Percentiles rank a stretch among this genome's conserved stretches.
Evolutionary conservation across 2,797 vertebrate genomes (phyloP).

Genomic region (Florisuga fusca): DNA sequence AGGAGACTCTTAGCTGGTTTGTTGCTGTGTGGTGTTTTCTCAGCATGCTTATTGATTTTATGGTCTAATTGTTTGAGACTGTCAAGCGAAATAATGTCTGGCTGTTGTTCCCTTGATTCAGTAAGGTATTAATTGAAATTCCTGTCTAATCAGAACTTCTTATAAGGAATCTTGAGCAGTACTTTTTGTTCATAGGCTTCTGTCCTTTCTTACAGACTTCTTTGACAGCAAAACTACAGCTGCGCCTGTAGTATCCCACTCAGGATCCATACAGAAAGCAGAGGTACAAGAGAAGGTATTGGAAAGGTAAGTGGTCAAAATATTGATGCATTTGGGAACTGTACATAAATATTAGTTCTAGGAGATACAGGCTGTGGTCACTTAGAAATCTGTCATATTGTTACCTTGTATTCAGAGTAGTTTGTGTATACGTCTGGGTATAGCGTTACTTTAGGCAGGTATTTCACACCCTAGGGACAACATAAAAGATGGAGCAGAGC

Average conservation of each 20-base stretch:
- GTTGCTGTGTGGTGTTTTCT: neutral
- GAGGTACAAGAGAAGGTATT: conserved; percentile 83
- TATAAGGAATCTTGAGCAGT: neutral
- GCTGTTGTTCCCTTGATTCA: neutral
- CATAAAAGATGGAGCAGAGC: neutral
- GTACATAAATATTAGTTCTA: neutral
- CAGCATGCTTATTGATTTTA: neutral
- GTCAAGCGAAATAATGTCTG: neutral
- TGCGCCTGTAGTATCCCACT: conserved; percentile 85
- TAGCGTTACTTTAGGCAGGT: neutral
- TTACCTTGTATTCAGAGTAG: neutral
- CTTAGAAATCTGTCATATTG: neutral
- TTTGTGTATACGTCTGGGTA: neutral
- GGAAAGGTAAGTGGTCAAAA: conserved; percentile 76
- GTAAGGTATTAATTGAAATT: neutral
- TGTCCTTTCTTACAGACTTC: conserved; percentile 79
- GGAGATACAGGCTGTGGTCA: neutral
- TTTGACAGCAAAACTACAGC: conserved; percentile 84
- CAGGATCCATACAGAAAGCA: conserved; percentile 91
- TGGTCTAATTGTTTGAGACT: neutral
- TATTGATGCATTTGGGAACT: neutral
- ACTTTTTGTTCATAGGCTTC: neutral
- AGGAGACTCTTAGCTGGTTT: neutral
- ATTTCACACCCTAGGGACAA: neutral
- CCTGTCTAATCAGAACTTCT: neutral